Percentiles rank a stretch among this genome's conserved stretches.
Conservation (phyloP, 2,888 invertebrate species). For the Emmelina monodactyla region DNA sequence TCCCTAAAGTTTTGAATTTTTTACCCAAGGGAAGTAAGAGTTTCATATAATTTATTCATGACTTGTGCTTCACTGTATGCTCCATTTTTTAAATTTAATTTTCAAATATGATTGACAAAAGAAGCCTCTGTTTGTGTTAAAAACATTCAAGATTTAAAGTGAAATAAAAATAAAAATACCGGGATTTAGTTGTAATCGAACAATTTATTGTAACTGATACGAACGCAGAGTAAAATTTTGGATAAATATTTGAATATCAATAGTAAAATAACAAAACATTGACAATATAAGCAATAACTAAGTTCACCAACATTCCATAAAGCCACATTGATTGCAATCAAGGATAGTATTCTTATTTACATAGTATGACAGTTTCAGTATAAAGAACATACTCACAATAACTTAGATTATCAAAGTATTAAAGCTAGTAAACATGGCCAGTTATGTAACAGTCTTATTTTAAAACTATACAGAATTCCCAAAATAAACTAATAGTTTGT, state of each 20-base stretch:
- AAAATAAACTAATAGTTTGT: too few species aligned
- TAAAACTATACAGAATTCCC: too few species aligned
- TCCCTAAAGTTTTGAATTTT: slow-evolving; percentile 52
- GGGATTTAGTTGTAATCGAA: slow-evolving; percentile 35
- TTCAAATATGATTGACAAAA: background rate
- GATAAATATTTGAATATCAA: slow-evolving; percentile 55
- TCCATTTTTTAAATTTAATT: background rate
- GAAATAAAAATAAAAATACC: background rate
- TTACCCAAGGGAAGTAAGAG: slow-evolving; percentile 34
- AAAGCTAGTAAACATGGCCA: slow-evolving; percentile 57
- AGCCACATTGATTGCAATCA: slow-evolving; percentile 46
- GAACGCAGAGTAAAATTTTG: slow-evolving; percentile 63
- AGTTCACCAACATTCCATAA: slow-evolving; percentile 54
- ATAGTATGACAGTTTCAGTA: slow-evolving; percentile 23
- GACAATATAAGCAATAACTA: slow-evolving; percentile 54
- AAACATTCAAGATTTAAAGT: background rate
- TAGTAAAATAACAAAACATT: slow-evolving; percentile 60
- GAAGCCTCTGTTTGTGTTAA: background rate
- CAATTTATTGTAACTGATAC: slow-evolving; percentile 64
- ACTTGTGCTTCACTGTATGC: slow-evolving; percentile 24
- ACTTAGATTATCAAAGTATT: slow-evolving; percentile 48
- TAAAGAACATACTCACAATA: slow-evolving; percentile 25
- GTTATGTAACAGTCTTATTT: slow-evolving; percentile 52
- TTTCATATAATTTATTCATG: slow-evolving; percentile 58
- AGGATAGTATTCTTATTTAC: slow-evolving; percentile 29